Percentiles rank a stretch among this genome's conserved stretches.
phyloP scores from a whole-genome alignment of 2,888 invertebrate species.

The Hirtodrosophila confusa region DNA sequence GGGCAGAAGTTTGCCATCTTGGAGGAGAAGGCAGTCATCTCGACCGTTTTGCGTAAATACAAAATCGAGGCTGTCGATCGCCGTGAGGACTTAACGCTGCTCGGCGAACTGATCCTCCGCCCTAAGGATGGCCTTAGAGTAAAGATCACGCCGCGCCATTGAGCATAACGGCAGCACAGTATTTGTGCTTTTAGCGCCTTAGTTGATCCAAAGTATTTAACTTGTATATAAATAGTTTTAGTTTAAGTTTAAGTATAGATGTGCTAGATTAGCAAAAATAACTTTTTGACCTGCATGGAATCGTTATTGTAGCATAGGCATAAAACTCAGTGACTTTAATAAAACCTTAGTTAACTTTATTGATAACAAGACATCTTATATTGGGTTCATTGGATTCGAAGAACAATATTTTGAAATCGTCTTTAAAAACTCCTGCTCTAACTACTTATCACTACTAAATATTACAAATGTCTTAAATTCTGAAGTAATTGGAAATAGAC shows the following conservation, averaged over 20 bases:
- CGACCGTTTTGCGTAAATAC: constrained; percentile 86
- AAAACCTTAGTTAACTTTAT: background rate
- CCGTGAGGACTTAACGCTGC: constrained; percentile 86
- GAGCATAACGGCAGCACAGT: constrained; percentile 13
- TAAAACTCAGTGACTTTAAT: constrained; percentile 53
- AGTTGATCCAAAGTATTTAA: constrained; percentile 68
- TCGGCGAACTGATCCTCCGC: constrained; percentile 87
- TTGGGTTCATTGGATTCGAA: too few relatives aligned
- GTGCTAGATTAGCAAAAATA: constrained; percentile 60
- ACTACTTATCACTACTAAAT: too few relatives aligned
- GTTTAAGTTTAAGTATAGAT: constrained; percentile 26
- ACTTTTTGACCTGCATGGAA: constrained; percentile 41
- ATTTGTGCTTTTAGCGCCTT: constrained; percentile 7
- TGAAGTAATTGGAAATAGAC: too few relatives aligned
- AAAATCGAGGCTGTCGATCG: constrained; percentile 86
- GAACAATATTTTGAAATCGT: too few relatives aligned
- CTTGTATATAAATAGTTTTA: constrained; percentile 63
- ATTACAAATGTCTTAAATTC: too few relatives aligned
- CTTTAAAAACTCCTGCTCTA: too few relatives aligned
- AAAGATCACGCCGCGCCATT: constrained; percentile 82
- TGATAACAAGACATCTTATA: background rate
- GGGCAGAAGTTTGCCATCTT: constrained; percentile 87
- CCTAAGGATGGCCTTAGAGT: constrained; percentile 86
- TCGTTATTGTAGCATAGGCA: constrained; percentile 15
- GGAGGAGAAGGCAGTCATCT: constrained; percentile 86